These are phyloP conservation scores for Chionomys nivalis DNA, from an alignment of 2,113 vertebrate genomes.

Conservation along the genomic window DNA sequence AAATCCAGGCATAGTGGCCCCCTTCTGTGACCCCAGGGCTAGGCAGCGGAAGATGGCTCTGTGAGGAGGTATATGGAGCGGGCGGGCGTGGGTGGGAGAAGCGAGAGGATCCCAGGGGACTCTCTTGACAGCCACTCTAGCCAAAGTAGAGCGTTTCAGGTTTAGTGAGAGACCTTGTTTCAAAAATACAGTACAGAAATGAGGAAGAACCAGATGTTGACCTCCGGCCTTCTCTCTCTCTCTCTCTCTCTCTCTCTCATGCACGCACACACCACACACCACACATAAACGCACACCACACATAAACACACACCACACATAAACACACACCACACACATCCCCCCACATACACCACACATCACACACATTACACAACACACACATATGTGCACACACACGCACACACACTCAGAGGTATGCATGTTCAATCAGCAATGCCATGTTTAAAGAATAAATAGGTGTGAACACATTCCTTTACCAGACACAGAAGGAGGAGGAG, in stretches of 20 bases:
- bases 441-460: background rate
- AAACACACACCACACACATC: background rate
- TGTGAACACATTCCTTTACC: background rate
- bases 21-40: background rate
- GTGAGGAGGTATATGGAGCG: background rate
- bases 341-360: too few relatives aligned
- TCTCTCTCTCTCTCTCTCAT: too few relatives aligned
- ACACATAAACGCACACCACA: too few relatives aligned
- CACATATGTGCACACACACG: background rate
- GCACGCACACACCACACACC: background rate
- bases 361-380: too few relatives aligned
- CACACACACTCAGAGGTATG: background rate
- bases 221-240: background rate
- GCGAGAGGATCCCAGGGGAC: background rate
- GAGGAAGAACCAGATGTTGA: background rate
- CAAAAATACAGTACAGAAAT: background rate
- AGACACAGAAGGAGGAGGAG: background rate
- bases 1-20: background rate
- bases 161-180: background rate
- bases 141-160: background rate
- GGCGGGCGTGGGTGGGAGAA: background rate
- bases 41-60: background rate
- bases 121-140: background rate
- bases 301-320: too few relatives aligned
- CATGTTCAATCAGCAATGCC: background rate